Evolutionary conservation across 2,797 vertebrate species (phyloP).

Genomic region (Mus minutoides): DNA sequence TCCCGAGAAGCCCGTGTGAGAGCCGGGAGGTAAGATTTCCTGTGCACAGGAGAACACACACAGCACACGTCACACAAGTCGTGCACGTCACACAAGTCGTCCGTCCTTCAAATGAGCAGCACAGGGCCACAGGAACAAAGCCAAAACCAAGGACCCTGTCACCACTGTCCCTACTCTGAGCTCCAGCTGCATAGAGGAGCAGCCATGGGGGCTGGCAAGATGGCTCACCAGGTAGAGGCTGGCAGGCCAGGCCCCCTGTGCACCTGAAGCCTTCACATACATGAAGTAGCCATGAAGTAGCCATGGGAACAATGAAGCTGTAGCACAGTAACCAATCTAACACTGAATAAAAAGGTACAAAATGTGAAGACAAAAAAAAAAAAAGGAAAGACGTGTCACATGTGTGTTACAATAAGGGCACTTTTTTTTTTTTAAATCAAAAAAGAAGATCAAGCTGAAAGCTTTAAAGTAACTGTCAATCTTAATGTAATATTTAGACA

Average conservation of each 20-base stretch:
- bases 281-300: too few relatives aligned
- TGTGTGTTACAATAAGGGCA: neutral
- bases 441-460: neutral
- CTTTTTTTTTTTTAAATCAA: neutral
- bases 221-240: neutral
- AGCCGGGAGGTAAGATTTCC: constrained; percentile 94
- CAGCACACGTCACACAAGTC: neutral
- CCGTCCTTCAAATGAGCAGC: neutral
- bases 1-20: constrained; percentile 96
- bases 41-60: constrained; percentile 81
- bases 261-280: too few relatives aligned
- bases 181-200: neutral
- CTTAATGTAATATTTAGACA: neutral
- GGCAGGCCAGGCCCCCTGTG: fast-evolving
- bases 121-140: too few relatives aligned
- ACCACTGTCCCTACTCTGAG: neutral
- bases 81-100: neutral
- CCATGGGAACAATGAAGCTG: fast-evolving
- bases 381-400: neutral
- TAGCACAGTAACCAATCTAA: fast-evolving
- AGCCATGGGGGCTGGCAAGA: neutral
- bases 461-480: neutral
- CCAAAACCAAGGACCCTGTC: too few relatives aligned
- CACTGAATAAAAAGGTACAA: neutral
- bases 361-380: neutral